Evolutionary conservation across 2,888 invertebrate genomes (phyloP).

Genomic region (Podotricha telesiphe): DNA sequence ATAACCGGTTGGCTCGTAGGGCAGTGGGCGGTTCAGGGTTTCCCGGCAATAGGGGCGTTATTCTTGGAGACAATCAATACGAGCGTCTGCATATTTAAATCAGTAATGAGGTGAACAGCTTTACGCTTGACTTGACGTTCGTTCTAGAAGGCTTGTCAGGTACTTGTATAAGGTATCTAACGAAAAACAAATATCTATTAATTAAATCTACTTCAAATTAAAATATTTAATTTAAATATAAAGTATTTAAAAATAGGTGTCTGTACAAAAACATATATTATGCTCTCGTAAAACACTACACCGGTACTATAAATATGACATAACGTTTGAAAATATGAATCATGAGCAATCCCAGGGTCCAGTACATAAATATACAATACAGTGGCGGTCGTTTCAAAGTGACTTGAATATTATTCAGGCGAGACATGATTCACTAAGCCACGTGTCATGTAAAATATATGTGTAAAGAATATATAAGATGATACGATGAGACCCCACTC

Average conservation of each 20-base stretch:
- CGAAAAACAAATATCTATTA: not conserved
- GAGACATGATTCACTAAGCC: slow-evolving; percentile 56
- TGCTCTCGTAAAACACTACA: not conserved
- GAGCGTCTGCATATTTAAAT: slow-evolving; percentile 79
- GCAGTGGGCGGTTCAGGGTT: slow-evolving; percentile 51
- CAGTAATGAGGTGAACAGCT: slow-evolving; percentile 55
- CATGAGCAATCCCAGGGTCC: slow-evolving; percentile 18
- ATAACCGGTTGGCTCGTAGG: slow-evolving; percentile 27
- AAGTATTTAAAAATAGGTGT: not conserved
- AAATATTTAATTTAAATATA: not conserved
- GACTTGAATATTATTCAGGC: slow-evolving; percentile 30
- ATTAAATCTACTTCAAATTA: too few relatives aligned
- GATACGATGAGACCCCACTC: slow-evolving; percentile 49
- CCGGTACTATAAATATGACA: not conserved
- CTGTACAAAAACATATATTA: not conserved
- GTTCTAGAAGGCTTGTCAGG: slow-evolving; percentile 2
- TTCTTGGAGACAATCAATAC: slow-evolving; percentile 82
- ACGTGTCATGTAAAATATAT: slow-evolving; percentile 67
- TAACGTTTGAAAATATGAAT: slow-evolving; percentile 13
- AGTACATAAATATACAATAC: slow-evolving; percentile 27
- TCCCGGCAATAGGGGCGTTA: slow-evolving; percentile 62
- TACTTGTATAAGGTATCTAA: not conserved
- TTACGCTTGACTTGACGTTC: slow-evolving; percentile 34
- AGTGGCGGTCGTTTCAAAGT: slow-evolving; percentile 16
- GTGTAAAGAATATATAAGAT: slow-evolving; percentile 65